Evolutionary conservation across 2,888 invertebrate species (phyloP), one percentile per base, ranked within the genome.

Genomic region (Polia nebulosa): DNA sequence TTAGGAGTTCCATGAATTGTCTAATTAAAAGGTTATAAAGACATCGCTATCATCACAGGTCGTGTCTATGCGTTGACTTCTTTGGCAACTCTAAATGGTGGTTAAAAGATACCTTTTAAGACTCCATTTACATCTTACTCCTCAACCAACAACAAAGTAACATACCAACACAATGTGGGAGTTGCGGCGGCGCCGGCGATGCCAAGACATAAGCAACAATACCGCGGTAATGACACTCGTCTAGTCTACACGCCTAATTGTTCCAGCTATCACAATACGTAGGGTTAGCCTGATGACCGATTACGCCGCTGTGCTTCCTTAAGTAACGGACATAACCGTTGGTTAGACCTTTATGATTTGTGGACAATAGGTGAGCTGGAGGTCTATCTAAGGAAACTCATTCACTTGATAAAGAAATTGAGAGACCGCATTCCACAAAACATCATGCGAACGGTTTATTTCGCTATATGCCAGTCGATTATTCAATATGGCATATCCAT

Each of bases 141-240:
- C 8, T 17, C 4, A 0, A 15, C 3, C 7, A 29, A n/a, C 7
- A 44, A 74, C 51, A 51, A 63, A 70, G 25, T 47, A 22, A 57
- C 41, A 27, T 9, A 36, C 49, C 32, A 15, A 17, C 39, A 74
- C 79, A 75, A 70, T 76, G 73, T 71, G 56, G 45, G 15, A 58
- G 60, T 66, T 59, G 72, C 66, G 57, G 36, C 59, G 36, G 7
- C 47, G 59, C 64, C 60, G n/a, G 25, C 17, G 13, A 9, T 39
- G 29, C 11, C 63, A 67, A 73, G 74, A 84, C 70, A 47, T 59
- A 62, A 65, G 61, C 70, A 80, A 87, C 85, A 87, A 86, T 85
- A 72, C 82, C 79, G 70, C 61, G 58, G 72, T 85, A 85, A 85
- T 85, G 82, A 82, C 84, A 81, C 70, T 76, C 73, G 83, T 83